phyloP scores from a whole-genome alignment of 2,113 vertebrate species.

The Raja brachyura region DNA sequence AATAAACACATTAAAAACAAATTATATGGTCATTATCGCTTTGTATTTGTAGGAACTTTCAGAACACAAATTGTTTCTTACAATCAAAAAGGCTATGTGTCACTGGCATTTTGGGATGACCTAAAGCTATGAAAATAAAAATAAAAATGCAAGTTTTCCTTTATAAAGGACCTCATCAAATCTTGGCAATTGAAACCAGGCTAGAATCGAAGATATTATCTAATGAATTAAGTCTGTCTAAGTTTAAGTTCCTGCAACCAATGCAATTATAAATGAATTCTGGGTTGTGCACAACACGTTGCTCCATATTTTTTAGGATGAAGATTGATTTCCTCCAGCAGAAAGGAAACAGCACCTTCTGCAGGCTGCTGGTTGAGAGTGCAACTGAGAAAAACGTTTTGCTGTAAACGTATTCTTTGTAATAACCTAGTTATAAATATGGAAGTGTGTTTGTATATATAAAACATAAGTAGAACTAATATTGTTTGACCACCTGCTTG shows the following conservation, averaged over 20 bases:
- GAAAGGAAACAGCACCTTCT: conserved; percentile 33
- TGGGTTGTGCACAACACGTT: no score
- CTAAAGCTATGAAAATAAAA: no score
- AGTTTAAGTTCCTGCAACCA: not conserved
- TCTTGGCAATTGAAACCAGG: not conserved
- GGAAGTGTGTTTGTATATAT: not conserved
- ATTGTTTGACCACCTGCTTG: not conserved
- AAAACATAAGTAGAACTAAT: not conserved
- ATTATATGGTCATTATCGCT: no score
- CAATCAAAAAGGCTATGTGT: no score
- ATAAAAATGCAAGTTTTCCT: no score
- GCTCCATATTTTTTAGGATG: not conserved
- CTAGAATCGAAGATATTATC: not conserved
- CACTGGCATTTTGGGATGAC: no score
- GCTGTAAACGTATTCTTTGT: not conserved
- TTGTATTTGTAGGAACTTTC: no score
- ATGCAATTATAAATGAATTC: not conserved
- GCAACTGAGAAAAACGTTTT: not conserved
- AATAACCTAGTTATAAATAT: not conserved
- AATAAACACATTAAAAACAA: no score
- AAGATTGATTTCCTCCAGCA: not conserved
- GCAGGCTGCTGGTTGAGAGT: not conserved
- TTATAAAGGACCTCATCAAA: not conserved
- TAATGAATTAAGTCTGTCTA: not conserved
- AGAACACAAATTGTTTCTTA: no score